phyloP scores from a whole-genome alignment of 2,113 vertebrate species.

The Oreochromis tanganicae region DNA sequence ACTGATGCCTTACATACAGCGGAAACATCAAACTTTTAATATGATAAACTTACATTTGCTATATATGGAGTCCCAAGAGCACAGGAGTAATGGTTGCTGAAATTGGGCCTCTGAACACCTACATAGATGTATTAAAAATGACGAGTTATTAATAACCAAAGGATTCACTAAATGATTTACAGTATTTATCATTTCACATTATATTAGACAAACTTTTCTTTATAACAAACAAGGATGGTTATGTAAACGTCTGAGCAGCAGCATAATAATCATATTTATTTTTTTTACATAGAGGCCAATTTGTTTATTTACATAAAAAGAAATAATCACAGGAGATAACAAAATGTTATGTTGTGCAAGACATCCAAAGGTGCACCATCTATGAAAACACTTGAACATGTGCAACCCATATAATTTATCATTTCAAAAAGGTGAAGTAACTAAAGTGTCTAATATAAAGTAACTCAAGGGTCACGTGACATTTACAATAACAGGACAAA shows the following conservation, averaged over 20 bases:
- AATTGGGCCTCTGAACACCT: background rate
- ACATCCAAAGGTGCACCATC: conserved; percentile 9
- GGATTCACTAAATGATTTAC: background rate
- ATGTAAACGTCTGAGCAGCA: background rate
- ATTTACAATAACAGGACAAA: background rate
- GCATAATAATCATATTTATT: background rate
- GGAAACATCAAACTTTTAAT: background rate
- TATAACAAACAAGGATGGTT: background rate
- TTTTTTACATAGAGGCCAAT: background rate
- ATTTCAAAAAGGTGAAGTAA: background rate
- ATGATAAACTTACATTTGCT: background rate
- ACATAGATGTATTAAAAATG: background rate
- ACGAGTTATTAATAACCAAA: background rate
- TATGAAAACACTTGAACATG: background rate
- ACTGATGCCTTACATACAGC: background rate
- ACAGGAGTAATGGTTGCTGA: background rate
- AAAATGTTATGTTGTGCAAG: conserved; percentile 22
- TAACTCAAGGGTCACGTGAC: background rate
- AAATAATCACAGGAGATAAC: background rate
- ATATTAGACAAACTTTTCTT: background rate
- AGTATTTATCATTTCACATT: background rate
- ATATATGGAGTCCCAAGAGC: background rate
- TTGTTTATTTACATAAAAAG: background rate
- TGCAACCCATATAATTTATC: background rate
- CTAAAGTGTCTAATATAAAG: background rate